Evolutionary conservation across 2,113 vertebrate genomes (phyloP), one percentile per base, ranked within the genome.

Genomic region (Thunnus maccoyii): DNA sequence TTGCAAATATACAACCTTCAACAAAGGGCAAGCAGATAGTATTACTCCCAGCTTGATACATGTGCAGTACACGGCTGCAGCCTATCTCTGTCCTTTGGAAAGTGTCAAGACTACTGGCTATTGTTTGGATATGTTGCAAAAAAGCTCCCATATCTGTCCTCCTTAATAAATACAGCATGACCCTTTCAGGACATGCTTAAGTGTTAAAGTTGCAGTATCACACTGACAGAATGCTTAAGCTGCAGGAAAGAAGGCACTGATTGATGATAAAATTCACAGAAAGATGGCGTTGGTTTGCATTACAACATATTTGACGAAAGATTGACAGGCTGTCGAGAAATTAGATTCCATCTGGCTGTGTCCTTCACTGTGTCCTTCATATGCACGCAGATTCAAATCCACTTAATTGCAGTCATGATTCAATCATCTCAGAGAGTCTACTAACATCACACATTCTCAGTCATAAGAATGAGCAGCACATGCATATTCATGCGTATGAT

Each of bases 331-430:
- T 3, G 4, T 16, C 7, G 48, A 80, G 71, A 90, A 92, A 93
- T 93, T 84, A 85, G 73, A 91, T 93, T 93, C 78, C 63, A 71
- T 73, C n/a, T 51, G 68, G 62, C n/a, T 0, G 0, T 62, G 89
- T 86, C 86, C 88, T 91, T 90, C 77, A 71, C 52, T 63, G 57
- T 84, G 83, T 86, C 91, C 86, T 91, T 89, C 16, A 6, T 77
- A 76, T 74, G 47, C 74, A 89, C 60, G 68, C 78, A 86, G 79
- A 88, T 84, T 91, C 58, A 86, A 89, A 91, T 89, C 82, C 82
- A 89, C 67, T 89, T 91, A 89, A 89, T 84, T 86, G 66, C 75
- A 86, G 56, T 48, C 66, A 76, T 89, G 85, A 92, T 82, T 90
- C 86, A 91, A 91, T 94, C 89, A 90, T 77, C 68, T 87, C 72